Conservation (phyloP, 2,888 invertebrate species). For the Hecatera dysodea region DNA sequence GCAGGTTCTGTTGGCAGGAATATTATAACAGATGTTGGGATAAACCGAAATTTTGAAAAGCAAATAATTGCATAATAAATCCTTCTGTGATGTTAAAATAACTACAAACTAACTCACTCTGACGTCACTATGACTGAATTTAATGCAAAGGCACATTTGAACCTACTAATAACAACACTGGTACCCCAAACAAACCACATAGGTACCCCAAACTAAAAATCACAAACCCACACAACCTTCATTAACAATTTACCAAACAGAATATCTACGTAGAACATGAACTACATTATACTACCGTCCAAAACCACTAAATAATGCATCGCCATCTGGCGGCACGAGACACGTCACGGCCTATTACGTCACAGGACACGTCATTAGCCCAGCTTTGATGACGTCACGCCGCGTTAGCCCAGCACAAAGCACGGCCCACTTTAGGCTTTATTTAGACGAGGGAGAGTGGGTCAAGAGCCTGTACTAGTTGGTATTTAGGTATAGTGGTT, state of each 20-base stretch:
- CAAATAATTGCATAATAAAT: neutral
- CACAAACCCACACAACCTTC: neutral
- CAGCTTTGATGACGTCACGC: slow-evolving; percentile 82
- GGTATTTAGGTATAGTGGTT: slow-evolving; percentile 12
- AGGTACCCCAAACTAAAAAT: slow-evolving; percentile 1
- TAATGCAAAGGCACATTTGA: neutral
- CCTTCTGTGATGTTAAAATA: too few relatives aligned
- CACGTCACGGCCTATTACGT: slow-evolving; percentile 77
- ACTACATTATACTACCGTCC: slow-evolving; percentile 48
- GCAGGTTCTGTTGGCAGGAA: neutral
- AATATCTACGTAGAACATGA: slow-evolving; percentile 30
- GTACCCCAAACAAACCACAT: too few relatives aligned
- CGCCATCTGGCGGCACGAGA: slow-evolving; percentile 61
- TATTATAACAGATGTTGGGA: neutral
- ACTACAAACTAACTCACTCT: too few relatives aligned
- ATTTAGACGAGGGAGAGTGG: slow-evolving; percentile 70
- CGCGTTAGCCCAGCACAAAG: slow-evolving; percentile 75
- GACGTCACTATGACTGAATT: too few relatives aligned
- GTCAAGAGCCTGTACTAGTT: slow-evolving; percentile 63
- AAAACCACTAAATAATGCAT: slow-evolving; percentile 66
- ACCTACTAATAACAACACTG: neutral
- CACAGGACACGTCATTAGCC: slow-evolving; percentile 77
- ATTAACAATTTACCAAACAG: slow-evolving; percentile 40
- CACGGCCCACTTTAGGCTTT: slow-evolving; percentile 68
- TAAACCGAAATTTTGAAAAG: neutral